Evolutionary conservation across 2,888 invertebrate species (phyloP).

Genomic region (Conistra vaccinii): DNA sequence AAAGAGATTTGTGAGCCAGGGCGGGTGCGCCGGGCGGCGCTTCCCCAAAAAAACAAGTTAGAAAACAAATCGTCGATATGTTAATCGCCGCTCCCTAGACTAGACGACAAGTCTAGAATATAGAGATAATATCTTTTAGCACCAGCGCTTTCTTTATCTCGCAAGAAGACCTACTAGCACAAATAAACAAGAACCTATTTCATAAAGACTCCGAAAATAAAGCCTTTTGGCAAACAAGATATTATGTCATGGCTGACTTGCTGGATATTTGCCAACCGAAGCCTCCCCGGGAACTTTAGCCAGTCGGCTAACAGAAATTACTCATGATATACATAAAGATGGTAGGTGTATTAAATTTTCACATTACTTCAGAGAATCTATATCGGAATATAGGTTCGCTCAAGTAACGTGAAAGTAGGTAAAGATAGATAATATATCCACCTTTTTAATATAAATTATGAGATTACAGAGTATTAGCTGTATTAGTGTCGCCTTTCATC

Average conservation of each 20-base stretch:
- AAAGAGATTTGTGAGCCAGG: background rate
- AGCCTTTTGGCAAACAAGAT: conserved; percentile 68
- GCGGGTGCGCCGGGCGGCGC: too few species aligned
- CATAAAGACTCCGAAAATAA: conserved; percentile 56
- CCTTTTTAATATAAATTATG: background rate
- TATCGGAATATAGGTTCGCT: too few species aligned
- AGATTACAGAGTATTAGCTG: conserved; percentile 34
- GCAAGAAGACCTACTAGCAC: conserved; percentile 56
- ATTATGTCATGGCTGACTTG: conserved; percentile 68
- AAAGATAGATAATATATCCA: background rate
- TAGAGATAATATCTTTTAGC: conserved; percentile 36
- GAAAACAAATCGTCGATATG: conserved; percentile 5
- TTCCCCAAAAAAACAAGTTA: conserved; percentile 5
- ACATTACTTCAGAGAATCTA: conserved; percentile 20
- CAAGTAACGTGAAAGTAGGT: too few species aligned
- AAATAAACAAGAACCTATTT: conserved; percentile 58
- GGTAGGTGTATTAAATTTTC: conserved; percentile 29
- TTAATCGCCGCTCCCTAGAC: conserved; percentile 5
- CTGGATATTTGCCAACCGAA: conserved; percentile 70
- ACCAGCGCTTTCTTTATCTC: conserved; percentile 26
- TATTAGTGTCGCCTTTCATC: conserved; percentile 22
- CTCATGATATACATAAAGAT: conserved; percentile 38
- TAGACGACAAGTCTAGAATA: conserved; percentile 41
- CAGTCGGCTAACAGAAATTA: conserved; percentile 54
- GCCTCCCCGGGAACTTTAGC: conserved; percentile 59